Conservation (phyloP, 2,888 invertebrate genomes). For the Creontiades dilutus region DNA sequence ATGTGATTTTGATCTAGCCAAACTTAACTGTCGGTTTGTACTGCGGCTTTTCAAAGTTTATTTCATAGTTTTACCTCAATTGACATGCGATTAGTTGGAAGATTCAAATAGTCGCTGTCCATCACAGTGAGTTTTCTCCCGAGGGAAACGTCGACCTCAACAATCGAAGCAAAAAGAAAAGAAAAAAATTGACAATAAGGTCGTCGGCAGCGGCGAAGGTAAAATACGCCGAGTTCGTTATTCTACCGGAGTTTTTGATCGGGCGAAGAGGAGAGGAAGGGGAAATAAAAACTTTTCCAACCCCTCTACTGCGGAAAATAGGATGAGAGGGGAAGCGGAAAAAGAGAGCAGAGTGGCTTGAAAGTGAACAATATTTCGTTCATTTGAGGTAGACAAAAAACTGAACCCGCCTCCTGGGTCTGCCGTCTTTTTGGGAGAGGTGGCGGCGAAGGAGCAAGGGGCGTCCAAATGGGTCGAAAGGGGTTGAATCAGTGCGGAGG, state of each 20-base stretch:
- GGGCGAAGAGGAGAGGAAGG: neutral
- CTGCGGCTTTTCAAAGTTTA: too few species aligned
- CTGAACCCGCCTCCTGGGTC: neutral
- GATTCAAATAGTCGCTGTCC: neutral
- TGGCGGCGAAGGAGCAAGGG: neutral
- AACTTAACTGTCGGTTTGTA: too few species aligned
- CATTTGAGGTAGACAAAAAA: constrained; percentile 52
- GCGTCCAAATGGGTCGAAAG: constrained; percentile 29
- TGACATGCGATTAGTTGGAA: too few species aligned
- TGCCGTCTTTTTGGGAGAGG: neutral
- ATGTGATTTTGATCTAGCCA: too few species aligned
- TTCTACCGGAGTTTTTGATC: neutral
- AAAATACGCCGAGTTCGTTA: constrained; percentile 16
- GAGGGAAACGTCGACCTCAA: neutral
- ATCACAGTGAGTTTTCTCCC: neutral
- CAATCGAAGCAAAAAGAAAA: neutral
- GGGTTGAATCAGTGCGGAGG: constrained; percentile 18
- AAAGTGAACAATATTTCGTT: constrained; percentile 54
- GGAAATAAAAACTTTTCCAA: constrained; percentile 1
- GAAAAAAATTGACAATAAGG: neutral
- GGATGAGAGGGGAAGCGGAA: constrained; percentile 3
- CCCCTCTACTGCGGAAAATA: neutral
- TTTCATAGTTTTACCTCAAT: too few species aligned
- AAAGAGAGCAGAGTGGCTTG: constrained; percentile 45
- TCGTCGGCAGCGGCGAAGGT: neutral